Percentiles rank a stretch among this genome's conserved stretches.
These are phyloP conservation scores for Cynocephalus volans DNA, from an alignment of 2,113 vertebrate species.

Conservation along the genomic window DNA sequence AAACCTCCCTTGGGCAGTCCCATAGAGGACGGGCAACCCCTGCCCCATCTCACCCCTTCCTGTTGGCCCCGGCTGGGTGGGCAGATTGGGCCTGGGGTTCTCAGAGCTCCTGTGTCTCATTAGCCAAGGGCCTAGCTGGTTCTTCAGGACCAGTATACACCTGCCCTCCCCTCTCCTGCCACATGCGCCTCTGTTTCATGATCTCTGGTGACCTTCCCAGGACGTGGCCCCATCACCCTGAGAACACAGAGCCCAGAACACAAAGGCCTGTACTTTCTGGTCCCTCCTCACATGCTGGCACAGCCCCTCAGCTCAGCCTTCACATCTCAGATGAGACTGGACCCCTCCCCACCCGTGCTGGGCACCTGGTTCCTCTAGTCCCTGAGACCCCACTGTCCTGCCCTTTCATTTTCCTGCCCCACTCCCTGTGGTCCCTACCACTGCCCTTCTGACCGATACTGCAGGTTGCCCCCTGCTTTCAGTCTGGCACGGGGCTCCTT, in stretches of 20 bases:
- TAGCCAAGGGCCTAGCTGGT: not conserved
- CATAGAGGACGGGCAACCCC: not conserved
- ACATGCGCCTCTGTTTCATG: not conserved
- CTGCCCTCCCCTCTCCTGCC: not conserved
- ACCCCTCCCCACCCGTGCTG: accelerated
- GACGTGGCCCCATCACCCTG: not conserved
- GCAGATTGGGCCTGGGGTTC: not conserved
- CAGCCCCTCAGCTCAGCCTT: not conserved
- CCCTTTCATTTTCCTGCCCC: not conserved
- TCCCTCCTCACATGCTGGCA: not conserved
- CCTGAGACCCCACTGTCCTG: not conserved
- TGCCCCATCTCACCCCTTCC: not conserved
- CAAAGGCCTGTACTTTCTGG: accelerated
- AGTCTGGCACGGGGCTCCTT: not conserved
- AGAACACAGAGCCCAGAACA: not conserved
- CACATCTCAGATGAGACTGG: not conserved
- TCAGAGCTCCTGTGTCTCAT: not conserved
- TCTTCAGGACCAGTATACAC: not conserved
- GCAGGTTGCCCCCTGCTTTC: not conserved
- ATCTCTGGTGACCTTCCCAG: not conserved
- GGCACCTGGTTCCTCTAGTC: not conserved
- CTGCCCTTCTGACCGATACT: accelerated
- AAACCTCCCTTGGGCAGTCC: not conserved
- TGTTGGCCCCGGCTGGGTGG: not conserved
- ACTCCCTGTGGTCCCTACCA: not conserved